Base-by-base conservation (phyloP, 64 coral and sea anemone genomes). In the Montipora foliosa region DNA sequence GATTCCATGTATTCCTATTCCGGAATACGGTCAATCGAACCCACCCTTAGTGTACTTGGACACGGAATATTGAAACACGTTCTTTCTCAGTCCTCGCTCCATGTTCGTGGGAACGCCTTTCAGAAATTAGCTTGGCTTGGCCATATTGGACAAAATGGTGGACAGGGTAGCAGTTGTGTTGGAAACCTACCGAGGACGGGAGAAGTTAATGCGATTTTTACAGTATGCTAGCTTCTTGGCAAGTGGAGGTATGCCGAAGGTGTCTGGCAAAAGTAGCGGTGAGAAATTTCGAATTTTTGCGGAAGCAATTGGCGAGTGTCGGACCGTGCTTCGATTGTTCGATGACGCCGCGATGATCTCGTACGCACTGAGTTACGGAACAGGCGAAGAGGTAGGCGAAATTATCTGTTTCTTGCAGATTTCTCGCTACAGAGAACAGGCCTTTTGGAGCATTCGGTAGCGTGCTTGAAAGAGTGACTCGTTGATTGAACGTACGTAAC, bases 151-250 rank as follows among this genome's bases (percentile, higher is more conserved):
- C 55, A 68, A 94, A 5, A 97, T 97, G 95, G 95, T 89, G 58
- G 57, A 53, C 6, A 57, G 21, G 47, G 67, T 88, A 21, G 74
- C 90, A 9, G 51, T 44, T 44, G 79, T 97, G 62, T 87, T 97
- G 17, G 95, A 97, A 91, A 80, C 88, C 1, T 97, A 97, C 71
- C 84, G 95, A 78, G 95, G 95, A 76, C 82, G 95, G 19, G 95
- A 97, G 20, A 94, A 94, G 71, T 70, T 97, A 48, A 94, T 97
- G 79, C 88, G 95, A 13, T 46, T 97, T 4, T 22, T 93, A 9
- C 82, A 76, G 44, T 97, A 97, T 76, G 77, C 77, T 2, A 91
- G 92, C 44, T 80, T 84, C 45, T 87, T 97, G 4, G 69, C 82
- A 49, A 93, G 92, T 64, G 95, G 95, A 61, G 61, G 88, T 19